phyloP scores from a whole-genome alignment of 2,797 vertebrate species.

The Cryptoblepharus egeriae region DNA sequence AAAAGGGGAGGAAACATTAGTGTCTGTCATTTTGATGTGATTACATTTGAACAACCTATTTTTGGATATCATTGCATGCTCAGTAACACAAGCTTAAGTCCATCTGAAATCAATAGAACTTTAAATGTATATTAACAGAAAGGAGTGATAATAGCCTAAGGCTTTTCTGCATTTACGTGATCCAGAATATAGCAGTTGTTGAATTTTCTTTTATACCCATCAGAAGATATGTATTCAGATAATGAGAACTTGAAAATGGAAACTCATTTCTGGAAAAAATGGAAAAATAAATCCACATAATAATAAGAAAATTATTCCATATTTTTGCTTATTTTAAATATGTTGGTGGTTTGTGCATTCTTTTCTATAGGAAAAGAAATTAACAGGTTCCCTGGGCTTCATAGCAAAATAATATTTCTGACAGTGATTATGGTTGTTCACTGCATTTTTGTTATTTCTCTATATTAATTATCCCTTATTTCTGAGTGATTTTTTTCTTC shows the following conservation, averaged over 20 bases:
- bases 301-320: not conserved
- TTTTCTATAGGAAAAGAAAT: not conserved
- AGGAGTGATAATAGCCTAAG: not conserved
- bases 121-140: not conserved
- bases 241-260: not conserved
- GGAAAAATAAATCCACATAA: not conserved
- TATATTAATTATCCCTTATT: not conserved
- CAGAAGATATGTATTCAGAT: not conserved
- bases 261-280: not conserved
- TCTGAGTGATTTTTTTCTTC: not conserved
- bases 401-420: conserved; percentile 11
- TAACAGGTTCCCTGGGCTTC: not conserved
- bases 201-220: not conserved
- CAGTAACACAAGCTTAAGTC: conserved; percentile 14
- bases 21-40: not conserved
- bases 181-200: not conserved
- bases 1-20: not conserved
- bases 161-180: not conserved
- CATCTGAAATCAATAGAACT: conserved; percentile 21
- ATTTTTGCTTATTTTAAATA: conserved; percentile 5
- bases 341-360: not conserved
- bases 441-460: not conserved
- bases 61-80: conserved; percentile 4
- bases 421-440: conserved; percentile 29
- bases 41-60: not conserved